Percentiles rank a stretch among this genome's conserved stretches.
phyloP scores from a whole-genome alignment of 2,797 vertebrate species.

The Poecilia wingei region DNA sequence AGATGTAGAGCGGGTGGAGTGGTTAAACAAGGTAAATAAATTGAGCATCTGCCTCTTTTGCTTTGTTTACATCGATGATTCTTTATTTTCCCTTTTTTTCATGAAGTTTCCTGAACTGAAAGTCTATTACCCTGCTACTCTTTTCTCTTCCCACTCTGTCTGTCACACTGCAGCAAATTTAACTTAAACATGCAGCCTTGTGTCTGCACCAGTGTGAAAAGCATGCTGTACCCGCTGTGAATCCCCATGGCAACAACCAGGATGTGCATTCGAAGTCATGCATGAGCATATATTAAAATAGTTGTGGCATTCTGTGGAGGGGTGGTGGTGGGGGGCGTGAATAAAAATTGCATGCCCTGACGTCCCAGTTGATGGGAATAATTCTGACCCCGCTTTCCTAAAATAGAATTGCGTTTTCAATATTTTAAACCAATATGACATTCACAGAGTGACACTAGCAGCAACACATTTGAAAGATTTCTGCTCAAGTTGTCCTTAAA shows the following conservation, averaged over 20 bases:
- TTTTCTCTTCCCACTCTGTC: slow-evolving; percentile 10
- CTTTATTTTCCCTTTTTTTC: slow-evolving; percentile 3
- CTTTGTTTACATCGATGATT: slow-evolving; percentile 31
- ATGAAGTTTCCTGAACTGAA: slow-evolving; percentile 12
- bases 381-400: slow-evolving; percentile 21
- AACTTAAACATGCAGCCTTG: slow-evolving; percentile 34
- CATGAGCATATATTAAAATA: slow-evolving; percentile 7
- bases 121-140: slow-evolving; percentile 15
- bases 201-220: slow-evolving; percentile 24
- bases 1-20: slow-evolving; percentile 96
- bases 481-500: neutral
- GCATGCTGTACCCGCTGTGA: slow-evolving; percentile 23
- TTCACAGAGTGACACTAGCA: neutral
- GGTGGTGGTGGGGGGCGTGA: too few species aligned
- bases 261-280: slow-evolving; percentile 35
- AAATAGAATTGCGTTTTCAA: slow-evolving; percentile 20
- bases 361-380: slow-evolving; percentile 5
- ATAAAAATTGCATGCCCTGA: slow-evolving; percentile 29
- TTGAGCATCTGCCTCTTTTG: slow-evolving; percentile 41
- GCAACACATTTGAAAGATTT: neutral
- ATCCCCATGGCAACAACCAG: slow-evolving; percentile 48
- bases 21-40: slow-evolving; percentile 96
- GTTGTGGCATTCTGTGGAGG: neutral
- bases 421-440: slow-evolving; percentile 23
- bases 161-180: slow-evolving; percentile 41